Base-by-base conservation (phyloP, 1,140 invertebrate genomes). In the Adelges cooleyi region DNA sequence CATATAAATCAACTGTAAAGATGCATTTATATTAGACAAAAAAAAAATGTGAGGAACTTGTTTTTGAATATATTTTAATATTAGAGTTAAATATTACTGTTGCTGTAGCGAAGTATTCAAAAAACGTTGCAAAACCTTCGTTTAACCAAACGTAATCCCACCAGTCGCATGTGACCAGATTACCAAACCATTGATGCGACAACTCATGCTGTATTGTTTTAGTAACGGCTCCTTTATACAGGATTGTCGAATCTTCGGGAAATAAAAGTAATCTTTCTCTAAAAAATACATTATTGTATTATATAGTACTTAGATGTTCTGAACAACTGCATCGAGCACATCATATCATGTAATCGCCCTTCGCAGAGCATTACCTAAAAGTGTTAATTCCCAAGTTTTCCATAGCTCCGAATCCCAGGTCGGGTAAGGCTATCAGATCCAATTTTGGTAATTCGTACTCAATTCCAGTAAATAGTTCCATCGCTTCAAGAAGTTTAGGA, bases 361-460 rank as follows among this genome's bases (percentile, higher is more conserved):
- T n/a, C n/a, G n/a, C n/a, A n/a, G 11, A 33, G 11, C 29, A 33
- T 6, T 38, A 44, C 59, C 90, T 79, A 71, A 82, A 91, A 1
- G 88, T 90, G 1, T 90, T 83, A 2, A 91, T 74, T 25, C 89
- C 89, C 89, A 92, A 96, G 77, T 95, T 91, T 75, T 95, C 94
- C 85, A 95, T 96, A 0, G 92, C 93, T 3, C 90, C 92, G 1
- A 91, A 91, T 0, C 87, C 85, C 78, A 96, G 96, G 75, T 97
- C 92, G 2, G 93, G 93, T 68, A 96, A 89, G 15, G 90, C 91
- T 66, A 90, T 87, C 83, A 95, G 84, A 77, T 95, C 90, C 70
- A 80, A 71, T 71, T 82, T 75, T 48, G 77, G 76, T 17, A 73
- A 59, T 8, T 53, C 20, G 56, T 70, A 73, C 2, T 11, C 15